A percentile compares a stretch with the other conserved stretches of the same genome.
These are phyloP conservation scores for Poeciliopsis gracilis DNA, from an alignment of 2,797 vertebrate species.

Conservation along the genomic window DNA sequence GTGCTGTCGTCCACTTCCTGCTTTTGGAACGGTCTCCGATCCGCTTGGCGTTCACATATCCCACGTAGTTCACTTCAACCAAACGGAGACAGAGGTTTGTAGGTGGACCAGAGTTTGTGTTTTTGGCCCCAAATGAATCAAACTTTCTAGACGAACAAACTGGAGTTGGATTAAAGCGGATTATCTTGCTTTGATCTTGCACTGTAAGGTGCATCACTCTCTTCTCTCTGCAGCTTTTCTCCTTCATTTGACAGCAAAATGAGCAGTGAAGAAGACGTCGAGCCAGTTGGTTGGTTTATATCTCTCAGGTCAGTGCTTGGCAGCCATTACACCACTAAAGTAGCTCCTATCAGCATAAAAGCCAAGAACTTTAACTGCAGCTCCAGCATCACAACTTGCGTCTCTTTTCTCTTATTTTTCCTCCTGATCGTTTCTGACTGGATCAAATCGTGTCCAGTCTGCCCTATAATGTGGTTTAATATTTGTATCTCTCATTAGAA, in stretches of 20 bases:
- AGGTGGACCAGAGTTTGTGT: background rate
- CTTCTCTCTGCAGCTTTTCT: background rate
- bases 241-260: background rate
- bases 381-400: background rate
- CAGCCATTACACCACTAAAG: background rate
- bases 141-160: background rate
- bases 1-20: background rate
- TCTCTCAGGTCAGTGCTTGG: background rate
- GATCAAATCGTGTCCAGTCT: background rate
- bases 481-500: background rate
- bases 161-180: background rate
- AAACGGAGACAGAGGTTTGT: background rate
- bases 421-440: background rate
- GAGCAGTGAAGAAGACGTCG: background rate
- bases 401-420: background rate
- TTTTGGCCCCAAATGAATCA: background rate
- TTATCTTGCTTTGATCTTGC: conserved; percentile 20
- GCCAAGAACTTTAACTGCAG: background rate
- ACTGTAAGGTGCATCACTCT: background rate
- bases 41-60: background rate
- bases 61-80: background rate
- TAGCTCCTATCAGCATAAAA: background rate
- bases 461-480: background rate
- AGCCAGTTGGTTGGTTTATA: background rate
- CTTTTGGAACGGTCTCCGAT: background rate